Percentiles rank a stretch among this genome's conserved stretches.
phyloP scores from a whole-genome alignment of 2,113 vertebrate species.

The Campylorhamphus procurvoides region DNA sequence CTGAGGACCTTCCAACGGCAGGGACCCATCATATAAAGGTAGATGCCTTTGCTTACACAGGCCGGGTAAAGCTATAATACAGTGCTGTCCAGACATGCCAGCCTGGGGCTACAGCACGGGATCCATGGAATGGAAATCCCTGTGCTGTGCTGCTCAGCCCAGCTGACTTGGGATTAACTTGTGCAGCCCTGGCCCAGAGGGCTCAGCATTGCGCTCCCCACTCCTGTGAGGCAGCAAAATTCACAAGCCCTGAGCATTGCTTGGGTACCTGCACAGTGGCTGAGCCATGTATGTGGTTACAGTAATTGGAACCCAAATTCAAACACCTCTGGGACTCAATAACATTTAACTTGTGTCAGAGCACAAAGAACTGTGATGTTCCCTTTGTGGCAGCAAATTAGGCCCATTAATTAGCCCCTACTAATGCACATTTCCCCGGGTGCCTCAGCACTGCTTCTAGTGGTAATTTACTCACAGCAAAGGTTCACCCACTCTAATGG shows the following conservation, averaged over 20 bases:
- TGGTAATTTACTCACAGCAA: conserved; percentile 46
- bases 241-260: neutral
- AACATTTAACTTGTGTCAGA: conserved; percentile 13
- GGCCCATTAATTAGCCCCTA: conserved; percentile 16
- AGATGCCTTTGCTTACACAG: neutral
- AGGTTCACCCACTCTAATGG: conserved; percentile 6
- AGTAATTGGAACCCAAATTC: neutral
- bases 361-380: neutral
- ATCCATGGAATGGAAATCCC: neutral
- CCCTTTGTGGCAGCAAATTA: conserved; percentile 23
- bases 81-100: neutral
- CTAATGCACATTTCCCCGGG: neutral
- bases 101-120: rapidly evolving
- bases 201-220: neutral
- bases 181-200: neutral
- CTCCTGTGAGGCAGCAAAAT: neutral
- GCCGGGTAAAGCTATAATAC: neutral
- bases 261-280: neutral
- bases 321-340: neutral
- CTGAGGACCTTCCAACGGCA: neutral
- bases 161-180: neutral
- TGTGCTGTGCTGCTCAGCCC: neutral
- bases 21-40: no score
- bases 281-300: neutral
- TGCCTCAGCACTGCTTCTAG: conserved; percentile 3